Conservation (phyloP, 2,113 vertebrate species). For the Podocnemis expansa region DNA sequence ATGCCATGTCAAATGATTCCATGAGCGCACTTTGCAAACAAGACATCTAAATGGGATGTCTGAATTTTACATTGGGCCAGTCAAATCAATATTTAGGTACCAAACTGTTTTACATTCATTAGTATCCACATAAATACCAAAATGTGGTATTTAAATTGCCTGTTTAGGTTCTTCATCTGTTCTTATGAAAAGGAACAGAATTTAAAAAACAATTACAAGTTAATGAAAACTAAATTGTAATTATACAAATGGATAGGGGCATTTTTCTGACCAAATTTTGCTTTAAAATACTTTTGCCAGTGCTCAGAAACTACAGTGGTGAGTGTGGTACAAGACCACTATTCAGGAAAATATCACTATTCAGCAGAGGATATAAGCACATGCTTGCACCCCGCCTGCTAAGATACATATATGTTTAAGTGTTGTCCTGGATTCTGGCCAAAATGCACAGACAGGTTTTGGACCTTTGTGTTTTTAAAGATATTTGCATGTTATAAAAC, state of each 20-base stretch:
- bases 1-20: not conserved
- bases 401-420: not conserved
- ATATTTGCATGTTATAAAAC: not conserved
- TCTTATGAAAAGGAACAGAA: not conserved
- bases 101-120: not conserved
- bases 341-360: not conserved
- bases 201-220: not conserved
- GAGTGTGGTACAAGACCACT: not conserved
- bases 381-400: not conserved
- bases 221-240: not conserved
- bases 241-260: not conserved
- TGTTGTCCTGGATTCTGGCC: conserved; percentile 9
- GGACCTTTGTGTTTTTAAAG: conserved; percentile 36
- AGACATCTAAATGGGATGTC: not conserved
- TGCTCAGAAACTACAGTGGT: not conserved
- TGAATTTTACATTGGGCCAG: not conserved
- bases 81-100: not conserved
- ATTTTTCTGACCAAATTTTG: not conserved
- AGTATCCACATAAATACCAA: not conserved
- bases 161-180: not conserved
- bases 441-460: not conserved
- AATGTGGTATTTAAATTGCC: not conserved
- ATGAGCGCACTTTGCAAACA: not conserved
- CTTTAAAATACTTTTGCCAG: not conserved
- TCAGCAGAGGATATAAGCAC: not conserved